Conservation (phyloP, 1,140 invertebrate species). For the Archivesica marissinica region DNA sequence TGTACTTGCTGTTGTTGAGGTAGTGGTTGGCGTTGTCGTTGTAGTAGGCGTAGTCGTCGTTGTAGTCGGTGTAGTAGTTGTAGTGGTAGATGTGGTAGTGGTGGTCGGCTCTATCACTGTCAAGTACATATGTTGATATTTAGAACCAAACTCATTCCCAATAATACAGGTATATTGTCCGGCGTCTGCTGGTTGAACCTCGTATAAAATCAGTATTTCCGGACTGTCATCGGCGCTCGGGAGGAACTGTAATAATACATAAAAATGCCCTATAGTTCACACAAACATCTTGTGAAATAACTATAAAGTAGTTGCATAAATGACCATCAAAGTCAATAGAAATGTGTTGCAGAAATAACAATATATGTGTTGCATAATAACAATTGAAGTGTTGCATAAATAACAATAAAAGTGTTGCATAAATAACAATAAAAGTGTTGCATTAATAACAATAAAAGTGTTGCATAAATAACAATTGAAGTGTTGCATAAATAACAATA, state of each 20-base stretch:
- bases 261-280: no score
- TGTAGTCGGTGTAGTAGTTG: slow-evolving; percentile 27
- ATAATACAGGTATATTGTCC: slow-evolving; percentile 62
- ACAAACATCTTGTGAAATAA: no score
- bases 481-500: no score
- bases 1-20: neutral
- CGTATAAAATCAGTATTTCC: slow-evolving; percentile 38
- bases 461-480: no score
- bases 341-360: no score
- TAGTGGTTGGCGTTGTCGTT: slow-evolving; percentile 1
- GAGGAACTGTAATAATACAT: slow-evolving; percentile 53
- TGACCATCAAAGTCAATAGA: no score
- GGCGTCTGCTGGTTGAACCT: slow-evolving; percentile 36
- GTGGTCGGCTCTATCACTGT: slow-evolving; percentile 32
- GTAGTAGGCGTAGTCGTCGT: slow-evolving; percentile 17
- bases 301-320: no score
- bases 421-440: no score
- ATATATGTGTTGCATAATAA: no score
- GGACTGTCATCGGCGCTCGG: slow-evolving; percentile 33
- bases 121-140: slow-evolving; percentile 53
- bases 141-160: slow-evolving; percentile 44
- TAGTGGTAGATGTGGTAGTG: slow-evolving; percentile 53
- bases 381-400: no score
- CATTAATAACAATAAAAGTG: no score
- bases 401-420: no score